A percentile compares a stretch with the other conserved stretches of the same genome.
Evolutionary conservation across 2,888 invertebrate genomes (phyloP).

Genomic region (Cynaeus angustus): DNA sequence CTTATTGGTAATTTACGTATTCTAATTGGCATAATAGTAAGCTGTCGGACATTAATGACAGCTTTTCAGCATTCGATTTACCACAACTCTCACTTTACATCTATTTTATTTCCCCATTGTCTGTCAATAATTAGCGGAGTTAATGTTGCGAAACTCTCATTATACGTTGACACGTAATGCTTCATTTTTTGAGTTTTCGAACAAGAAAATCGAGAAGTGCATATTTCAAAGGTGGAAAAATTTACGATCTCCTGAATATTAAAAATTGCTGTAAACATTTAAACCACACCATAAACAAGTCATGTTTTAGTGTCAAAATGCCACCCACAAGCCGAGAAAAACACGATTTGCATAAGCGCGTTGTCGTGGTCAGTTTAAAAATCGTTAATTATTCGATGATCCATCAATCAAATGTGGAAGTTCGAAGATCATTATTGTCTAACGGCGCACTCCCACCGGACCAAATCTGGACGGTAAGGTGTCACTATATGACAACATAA

Average conservation of each 20-base stretch:
- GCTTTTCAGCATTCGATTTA: constrained; percentile 40
- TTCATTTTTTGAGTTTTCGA: no score
- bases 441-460: constrained; percentile 30
- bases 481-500: constrained; percentile 39
- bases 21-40: constrained; percentile 46
- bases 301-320: constrained; percentile 42
- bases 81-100: constrained; percentile 46
- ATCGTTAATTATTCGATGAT: constrained; percentile 23
- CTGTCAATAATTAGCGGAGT: constrained; percentile 42
- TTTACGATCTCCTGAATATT: constrained; percentile 45
- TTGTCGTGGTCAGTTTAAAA: constrained; percentile 16
- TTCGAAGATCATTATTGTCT: constrained; percentile 23
- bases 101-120: constrained; percentile 47
- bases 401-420: constrained; percentile 29
- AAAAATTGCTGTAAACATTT: constrained; percentile 48
- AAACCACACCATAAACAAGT: constrained; percentile 46
- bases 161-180: constrained; percentile 19
- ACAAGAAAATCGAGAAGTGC: no score
- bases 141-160: constrained; percentile 46
- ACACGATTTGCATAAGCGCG: constrained; percentile 32
- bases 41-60: constrained; percentile 44
- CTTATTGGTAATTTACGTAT: constrained; percentile 44
- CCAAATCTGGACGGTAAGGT: constrained; percentile 15
- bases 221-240: constrained; percentile 8
- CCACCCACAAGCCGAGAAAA: constrained; percentile 38